Evolutionary conservation across 2,113 vertebrate species (phyloP).

Genomic region (Ceratotherium simum): DNA sequence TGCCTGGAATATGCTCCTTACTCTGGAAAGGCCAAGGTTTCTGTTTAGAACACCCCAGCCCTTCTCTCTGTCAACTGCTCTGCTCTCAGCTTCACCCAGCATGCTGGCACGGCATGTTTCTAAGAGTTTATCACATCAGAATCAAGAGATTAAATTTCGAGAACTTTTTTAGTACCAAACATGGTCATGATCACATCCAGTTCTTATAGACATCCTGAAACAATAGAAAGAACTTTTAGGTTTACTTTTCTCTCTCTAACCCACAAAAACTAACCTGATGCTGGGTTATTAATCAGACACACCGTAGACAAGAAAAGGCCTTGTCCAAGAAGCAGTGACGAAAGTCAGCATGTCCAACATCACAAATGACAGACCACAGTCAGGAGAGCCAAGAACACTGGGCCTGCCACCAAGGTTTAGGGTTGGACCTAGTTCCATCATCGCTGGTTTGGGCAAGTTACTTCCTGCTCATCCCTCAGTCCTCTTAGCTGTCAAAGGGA

Average conservation of each 20-base stretch:
- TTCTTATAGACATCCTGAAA: not conserved
- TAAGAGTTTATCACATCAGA: not conserved
- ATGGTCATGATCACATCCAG: not conserved
- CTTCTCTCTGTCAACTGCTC: not conserved
- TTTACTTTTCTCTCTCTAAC: not conserved
- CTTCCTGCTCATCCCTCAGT: not conserved
- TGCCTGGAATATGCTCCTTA: not conserved
- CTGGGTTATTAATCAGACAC: not conserved
- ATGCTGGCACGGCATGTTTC: not conserved
- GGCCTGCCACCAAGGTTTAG: not conserved
- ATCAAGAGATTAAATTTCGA: not conserved
- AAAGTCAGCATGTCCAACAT: not conserved
- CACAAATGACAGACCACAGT: no score
- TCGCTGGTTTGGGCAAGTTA: not conserved
- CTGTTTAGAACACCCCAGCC: not conserved
- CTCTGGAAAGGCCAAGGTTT: not conserved
- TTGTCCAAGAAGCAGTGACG: not conserved
- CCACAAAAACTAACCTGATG: not conserved
- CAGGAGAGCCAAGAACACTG: no score
- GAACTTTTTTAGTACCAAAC: not conserved
- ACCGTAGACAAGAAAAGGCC: not conserved
- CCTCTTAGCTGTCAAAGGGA: not conserved
- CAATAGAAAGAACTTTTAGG: not conserved
- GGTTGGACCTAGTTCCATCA: not conserved
- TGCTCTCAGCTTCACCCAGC: not conserved